Base-by-base conservation (phyloP, 2,888 invertebrate genomes). In the Cataglyphis rosenhaueri region DNA sequence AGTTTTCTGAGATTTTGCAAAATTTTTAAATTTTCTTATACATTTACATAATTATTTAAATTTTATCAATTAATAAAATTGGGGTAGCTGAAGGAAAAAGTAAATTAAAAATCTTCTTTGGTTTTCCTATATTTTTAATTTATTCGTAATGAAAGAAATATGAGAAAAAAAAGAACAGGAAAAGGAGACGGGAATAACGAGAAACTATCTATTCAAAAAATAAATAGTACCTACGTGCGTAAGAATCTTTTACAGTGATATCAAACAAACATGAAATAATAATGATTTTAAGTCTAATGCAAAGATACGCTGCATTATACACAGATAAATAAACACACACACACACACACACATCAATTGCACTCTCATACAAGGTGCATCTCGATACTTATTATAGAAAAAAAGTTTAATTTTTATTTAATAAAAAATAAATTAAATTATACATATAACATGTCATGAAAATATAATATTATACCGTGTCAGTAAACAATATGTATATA, bases 91-190 rank as follows among this genome's bases (percentile, higher is more conserved):
- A 15, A 52, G 18, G 12, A 52, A 64, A 62, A 75, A 64, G 65
- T 38, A 38, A 52, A 9, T 12, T 52, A 65, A 38, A 52, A 38
- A 35, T 29, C n/a, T 65, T 29, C n/a, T 65, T 65, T 76, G 38
- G 38, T 76, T 65, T 1, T n/a, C 9, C 38, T 76, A 38, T 65
- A 52, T 12, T 76, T 76, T 76, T 65, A 52, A 76, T 76, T 64
- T 25, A 75, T 52, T 75, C n/a, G 15, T 55, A 29, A 65, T 76
- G 65, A 52, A 25, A 55, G 9, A 48, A 48, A 48, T 0, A 8
- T 6, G 6, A 8, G 6, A 48, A 48, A 48, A 48, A 48, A 2
- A 12, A 12, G 6, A 32, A 32, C 32, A 41, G 12, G 12, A 12
- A 12, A 41, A 41, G n/a, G 18, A 3, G 9, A 41, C 3, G 8